phyloP scores from a whole-genome alignment of 1,140 invertebrate genomes.

The Brachionus rotundiformis region DNA sequence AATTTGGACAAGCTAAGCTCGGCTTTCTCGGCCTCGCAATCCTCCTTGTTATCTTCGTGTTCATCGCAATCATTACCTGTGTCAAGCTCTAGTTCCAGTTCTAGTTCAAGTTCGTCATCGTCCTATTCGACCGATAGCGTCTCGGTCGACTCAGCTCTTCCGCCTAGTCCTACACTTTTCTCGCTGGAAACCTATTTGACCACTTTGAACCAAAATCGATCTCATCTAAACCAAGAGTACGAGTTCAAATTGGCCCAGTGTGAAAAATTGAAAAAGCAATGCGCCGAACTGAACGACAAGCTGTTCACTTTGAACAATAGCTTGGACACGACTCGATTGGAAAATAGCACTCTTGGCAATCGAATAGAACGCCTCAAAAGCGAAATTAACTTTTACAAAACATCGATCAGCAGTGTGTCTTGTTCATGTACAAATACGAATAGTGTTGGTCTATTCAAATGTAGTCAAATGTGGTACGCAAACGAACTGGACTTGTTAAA shows the following conservation, averaged over 20 bases:
- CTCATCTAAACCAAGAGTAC: not conserved
- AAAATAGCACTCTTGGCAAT: not conserved
- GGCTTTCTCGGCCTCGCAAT: not conserved
- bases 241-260: not conserved
- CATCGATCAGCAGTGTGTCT: no score
- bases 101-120: not conserved
- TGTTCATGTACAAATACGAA: not conserved
- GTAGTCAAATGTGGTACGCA: not conserved
- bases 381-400: conserved; percentile 3
- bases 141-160: not conserved
- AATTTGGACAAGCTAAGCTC: not conserved
- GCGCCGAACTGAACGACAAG: not conserved
- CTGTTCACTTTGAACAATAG: conserved; percentile 14
- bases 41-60: not conserved
- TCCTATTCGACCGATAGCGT: not conserved
- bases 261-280: not conserved
- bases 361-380: not conserved
- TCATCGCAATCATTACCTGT: not conserved
- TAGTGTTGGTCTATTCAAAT: no score
- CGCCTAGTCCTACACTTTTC: not conserved
- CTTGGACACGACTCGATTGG: not conserved
- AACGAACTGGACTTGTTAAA: not conserved
- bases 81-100: not conserved
- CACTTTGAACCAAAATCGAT: not conserved
- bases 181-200: conserved; percentile 1